Conservation (phyloP, 2,888 invertebrate species). For the Galerucella pusilla region DNA sequence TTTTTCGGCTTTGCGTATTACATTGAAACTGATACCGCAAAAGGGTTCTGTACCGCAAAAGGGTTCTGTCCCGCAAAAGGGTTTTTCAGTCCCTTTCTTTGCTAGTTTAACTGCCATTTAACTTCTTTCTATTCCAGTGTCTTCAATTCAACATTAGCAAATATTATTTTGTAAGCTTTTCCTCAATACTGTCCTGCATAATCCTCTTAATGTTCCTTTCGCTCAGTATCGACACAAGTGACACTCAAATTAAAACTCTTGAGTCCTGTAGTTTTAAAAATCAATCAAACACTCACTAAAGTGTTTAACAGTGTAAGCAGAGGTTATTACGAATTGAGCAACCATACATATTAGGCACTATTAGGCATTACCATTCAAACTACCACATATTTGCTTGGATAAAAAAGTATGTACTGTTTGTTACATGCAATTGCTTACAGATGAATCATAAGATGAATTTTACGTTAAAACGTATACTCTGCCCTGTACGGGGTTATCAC, state of each 20-base stretch:
- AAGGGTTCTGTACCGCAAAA: no score
- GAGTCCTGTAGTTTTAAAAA: slow-evolving; percentile 43
- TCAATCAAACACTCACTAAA: slow-evolving; percentile 50
- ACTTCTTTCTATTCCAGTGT: no score
- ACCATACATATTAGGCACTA: neutral
- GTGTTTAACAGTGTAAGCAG: neutral
- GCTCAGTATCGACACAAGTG: slow-evolving; percentile 56
- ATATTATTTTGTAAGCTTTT: no score
- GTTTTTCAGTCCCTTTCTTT: no score
- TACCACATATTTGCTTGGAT: neutral
- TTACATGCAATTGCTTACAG: neutral
- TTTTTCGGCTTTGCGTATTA: no score
- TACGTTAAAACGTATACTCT: neutral
- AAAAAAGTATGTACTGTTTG: neutral
- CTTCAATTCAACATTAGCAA: no score
- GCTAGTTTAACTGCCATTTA: no score
- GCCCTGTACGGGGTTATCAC: slow-evolving; percentile 9
- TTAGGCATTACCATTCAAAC: no score
- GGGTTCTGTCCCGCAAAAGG: no score
- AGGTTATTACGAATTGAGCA: neutral
- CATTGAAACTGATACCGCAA: no score
- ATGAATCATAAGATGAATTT: neutral
- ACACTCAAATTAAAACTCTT: slow-evolving; percentile 62
- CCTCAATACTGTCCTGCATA: slow-evolving; percentile 7
- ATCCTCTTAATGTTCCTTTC: neutral